Evolutionary conservation across 2,113 vertebrate genomes (phyloP).

Genomic region (Pseudorectes ferrugineus): DNA sequence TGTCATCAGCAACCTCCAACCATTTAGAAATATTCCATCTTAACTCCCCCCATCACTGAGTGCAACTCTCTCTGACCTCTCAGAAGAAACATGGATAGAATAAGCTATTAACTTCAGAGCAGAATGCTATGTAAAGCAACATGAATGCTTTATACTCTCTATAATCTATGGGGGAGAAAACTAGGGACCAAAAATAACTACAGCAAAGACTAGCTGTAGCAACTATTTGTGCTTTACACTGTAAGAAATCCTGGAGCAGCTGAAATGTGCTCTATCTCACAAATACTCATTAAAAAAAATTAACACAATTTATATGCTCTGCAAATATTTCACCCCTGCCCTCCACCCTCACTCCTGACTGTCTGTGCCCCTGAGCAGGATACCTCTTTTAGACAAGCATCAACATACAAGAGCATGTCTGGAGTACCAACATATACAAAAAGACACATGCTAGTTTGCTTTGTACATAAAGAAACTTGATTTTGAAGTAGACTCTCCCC

Average conservation of each 20-base stretch:
- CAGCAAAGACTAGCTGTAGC: not conserved
- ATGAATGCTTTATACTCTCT: not conserved
- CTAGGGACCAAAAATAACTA: not conserved
- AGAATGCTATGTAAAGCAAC: not conserved
- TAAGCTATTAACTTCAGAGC: not conserved
- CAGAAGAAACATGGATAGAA: not conserved
- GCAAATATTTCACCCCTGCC: not conserved
- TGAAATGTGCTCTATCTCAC: not conserved
- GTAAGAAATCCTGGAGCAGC: not conserved
- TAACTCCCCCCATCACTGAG: not conserved
- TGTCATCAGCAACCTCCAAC: not conserved
- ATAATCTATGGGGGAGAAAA: not conserved
- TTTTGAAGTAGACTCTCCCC: not conserved
- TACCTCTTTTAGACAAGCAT: not conserved
- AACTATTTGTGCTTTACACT: not conserved
- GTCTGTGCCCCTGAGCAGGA: not conserved
- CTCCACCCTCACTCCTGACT: accelerated
- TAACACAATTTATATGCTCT: not conserved
- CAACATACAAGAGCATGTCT: not conserved
- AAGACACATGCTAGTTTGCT: not conserved
- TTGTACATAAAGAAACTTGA: not conserved
- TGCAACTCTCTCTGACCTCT: not conserved
- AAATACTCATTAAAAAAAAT: not conserved
- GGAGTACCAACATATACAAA: not conserved
- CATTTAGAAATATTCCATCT: not conserved